Conservation (phyloP, 2,113 vertebrate genomes). For the Struthidea cinerea region DNA sequence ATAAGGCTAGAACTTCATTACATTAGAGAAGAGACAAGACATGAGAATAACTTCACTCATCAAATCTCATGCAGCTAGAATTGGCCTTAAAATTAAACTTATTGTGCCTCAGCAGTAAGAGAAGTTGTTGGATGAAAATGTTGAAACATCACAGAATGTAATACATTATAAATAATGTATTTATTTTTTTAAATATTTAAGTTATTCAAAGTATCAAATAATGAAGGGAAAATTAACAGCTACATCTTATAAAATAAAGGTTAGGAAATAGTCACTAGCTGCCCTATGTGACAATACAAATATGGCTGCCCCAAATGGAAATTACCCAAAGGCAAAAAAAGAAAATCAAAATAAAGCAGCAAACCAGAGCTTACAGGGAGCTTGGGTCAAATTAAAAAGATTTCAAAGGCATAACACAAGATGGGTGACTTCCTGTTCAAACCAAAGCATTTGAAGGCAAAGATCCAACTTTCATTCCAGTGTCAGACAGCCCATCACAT, state of each 20-base stretch:
- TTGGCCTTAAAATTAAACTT: background rate
- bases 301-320: background rate
- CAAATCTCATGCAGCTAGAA: background rate
- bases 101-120: background rate
- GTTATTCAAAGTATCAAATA: background rate
- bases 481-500: background rate
- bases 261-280: background rate
- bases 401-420: background rate
- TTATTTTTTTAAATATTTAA: background rate
- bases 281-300: background rate
- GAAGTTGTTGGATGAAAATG: background rate
- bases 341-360: background rate
- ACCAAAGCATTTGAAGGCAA: background rate
- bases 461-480: background rate
- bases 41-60: background rate
- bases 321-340: background rate
- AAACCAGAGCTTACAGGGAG: background rate
- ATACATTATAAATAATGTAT: conserved; percentile 30
- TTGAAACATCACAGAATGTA: background rate
- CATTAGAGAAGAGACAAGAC: background rate
- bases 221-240: background rate
- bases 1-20: background rate
- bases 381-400: background rate
- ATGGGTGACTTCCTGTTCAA: background rate
- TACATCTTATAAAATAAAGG: background rate